Base-by-base conservation (phyloP, 1,140 invertebrate species). In the Meloidogyne exigua region DNA sequence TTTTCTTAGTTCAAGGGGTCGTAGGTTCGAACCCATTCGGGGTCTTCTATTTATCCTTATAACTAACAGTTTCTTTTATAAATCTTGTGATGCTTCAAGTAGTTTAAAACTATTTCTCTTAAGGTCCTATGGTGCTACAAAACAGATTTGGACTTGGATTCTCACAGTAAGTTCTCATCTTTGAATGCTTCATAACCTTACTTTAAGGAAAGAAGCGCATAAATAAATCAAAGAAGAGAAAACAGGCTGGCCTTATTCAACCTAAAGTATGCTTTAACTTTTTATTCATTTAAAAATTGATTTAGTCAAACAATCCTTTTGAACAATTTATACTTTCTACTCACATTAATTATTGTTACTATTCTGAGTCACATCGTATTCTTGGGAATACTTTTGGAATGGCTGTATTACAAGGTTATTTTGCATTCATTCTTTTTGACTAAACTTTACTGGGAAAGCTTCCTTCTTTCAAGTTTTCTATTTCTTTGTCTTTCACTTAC, bases 301-400 rank as follows among this genome's bases (percentile, higher is more conserved):
- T 85, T 0, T 93, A 96, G 83, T 94, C 98, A 88, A 95, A 98
- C 83, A 95, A 98, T 88, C 91, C 96, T 0, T 98, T 99, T 91
- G 95, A 99, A 89, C 89, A 95, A 23, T 99, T 99, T 88, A 90
- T 98, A 71, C 92, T 95, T 0, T 94, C 96, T 1, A 98, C 96
- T 1, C 93, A 95, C 79, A 98, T 99, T 83, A 91, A 96, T 75
- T 99, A 96, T 82, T 93, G 95, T 88, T 99, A 98, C 89, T 99
- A 99, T 88, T 87, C 92, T 3, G 96, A 99, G 88, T 98, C 96
- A 11, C 95, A 98, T 88, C 95, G 95, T 85, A 97, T 99, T 87
- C 90, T 99, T 1, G 97, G 97, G 72, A 95, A 96, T 80, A 99
- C 96, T 0, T 99, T 93, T 90, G 95, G 95, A 74, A 96, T 97